Evolutionary conservation across 2,888 invertebrate species (phyloP), one percentile per base, ranked within the genome.

Genomic region (Cerceris ruficornis): DNA sequence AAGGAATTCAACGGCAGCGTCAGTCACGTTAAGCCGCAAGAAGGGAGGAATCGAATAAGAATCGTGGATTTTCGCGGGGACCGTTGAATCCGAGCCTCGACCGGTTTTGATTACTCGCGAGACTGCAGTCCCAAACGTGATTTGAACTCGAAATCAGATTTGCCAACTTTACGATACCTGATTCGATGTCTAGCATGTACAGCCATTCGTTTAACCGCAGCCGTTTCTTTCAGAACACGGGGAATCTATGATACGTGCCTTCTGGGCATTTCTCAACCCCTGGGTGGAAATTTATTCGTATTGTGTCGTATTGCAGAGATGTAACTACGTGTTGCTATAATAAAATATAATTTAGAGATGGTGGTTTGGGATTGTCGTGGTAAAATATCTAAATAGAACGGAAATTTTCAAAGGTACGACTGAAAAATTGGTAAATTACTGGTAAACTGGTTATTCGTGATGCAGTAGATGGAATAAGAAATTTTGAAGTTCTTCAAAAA

Each of bases 51-150:
- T 75, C 76, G 72, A 80, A 76, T 77, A 75, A 82, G 76, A 82
- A 78, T 73, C 73, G 60, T 66, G 67, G 49, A 9, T 11, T 9
- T 39, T 55, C 65, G 46, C 65, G 17, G 28, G 17, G 54, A 55
- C 58, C 46, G 55, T 9, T 11, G 28, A 43, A 6, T 11, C 43
- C n/a, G 67, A 52, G 65, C 46, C 62, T 70, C 62, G 77, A 68
- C 58, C 68, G 28, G 66, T 83, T 85, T 81, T 83, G 83, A 85
- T 85, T 83, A 77, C 81, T 81, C 76, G 77, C 76, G 76, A 80
- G 85, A 83, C 68, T 57, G 11, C 11, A 59, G 75, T 77, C 71
- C 65, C 73, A 78, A 85, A 85, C 74, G 83, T 81, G 84, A 84
- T 80, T 80, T 75, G 82, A 78, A 84, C 67, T 67, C 68, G 49